A percentile compares a stretch with the other conserved stretches of the same genome.
phyloP scores from a whole-genome alignment of 2,797 vertebrate species.

The Eulemur albifrons region DNA sequence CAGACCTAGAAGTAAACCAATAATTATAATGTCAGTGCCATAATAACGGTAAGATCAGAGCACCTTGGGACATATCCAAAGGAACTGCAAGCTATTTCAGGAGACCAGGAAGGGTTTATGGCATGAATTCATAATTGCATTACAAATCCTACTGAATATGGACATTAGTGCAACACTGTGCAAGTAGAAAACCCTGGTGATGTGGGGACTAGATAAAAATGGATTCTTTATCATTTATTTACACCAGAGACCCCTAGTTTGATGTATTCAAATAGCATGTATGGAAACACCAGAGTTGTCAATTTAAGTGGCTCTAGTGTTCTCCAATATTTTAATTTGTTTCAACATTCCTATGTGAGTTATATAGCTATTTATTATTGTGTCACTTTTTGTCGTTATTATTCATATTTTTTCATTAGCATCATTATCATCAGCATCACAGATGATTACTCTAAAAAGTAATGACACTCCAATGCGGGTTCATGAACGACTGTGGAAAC shows the following conservation, averaged over 20 bases:
- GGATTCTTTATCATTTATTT: neutral
- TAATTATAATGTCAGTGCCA: neutral
- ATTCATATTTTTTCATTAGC: constrained; percentile 39
- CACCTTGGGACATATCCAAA: neutral
- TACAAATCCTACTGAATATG: constrained; percentile 27
- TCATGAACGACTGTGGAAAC: neutral
- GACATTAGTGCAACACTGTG: neutral
- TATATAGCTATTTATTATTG: constrained; percentile 39
- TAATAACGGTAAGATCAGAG: neutral
- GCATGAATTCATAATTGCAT: constrained; percentile 41
- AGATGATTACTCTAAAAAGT: constrained; percentile 28
- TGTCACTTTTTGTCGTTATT: constrained; percentile 13
- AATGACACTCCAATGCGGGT: neutral
- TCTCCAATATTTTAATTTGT: neutral
- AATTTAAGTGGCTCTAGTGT: neutral
- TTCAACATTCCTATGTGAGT: neutral
- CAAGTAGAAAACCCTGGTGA: neutral
- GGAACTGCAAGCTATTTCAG: constrained; percentile 3
- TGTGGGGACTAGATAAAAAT: neutral
- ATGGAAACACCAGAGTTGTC: neutral
- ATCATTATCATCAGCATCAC: constrained; percentile 36
- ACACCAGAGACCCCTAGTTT: neutral
- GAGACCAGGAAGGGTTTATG: neutral
- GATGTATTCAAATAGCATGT: neutral
- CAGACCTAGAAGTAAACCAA: neutral